Evolutionary conservation across 2,888 invertebrate species (phyloP).

Genomic region (Miltochrista miniata): DNA sequence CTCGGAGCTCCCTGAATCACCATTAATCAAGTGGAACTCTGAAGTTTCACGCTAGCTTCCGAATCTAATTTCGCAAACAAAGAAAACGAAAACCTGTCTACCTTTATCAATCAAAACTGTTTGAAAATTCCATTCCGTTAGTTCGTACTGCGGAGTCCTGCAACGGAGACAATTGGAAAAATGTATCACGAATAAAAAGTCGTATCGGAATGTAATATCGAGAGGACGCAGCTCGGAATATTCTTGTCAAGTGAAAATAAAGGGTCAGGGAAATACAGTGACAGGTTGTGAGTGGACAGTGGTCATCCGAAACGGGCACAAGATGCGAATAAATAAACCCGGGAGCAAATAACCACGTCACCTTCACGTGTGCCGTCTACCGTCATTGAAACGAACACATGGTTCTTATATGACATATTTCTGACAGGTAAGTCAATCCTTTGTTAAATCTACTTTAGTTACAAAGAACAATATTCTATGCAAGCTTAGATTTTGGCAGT

Average conservation of each 20-base stretch:
- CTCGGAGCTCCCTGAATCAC: constrained; percentile 61
- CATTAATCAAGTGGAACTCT: constrained; percentile 80
- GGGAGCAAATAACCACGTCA: constrained; percentile 69
- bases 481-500: constrained; percentile 8
- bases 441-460: constrained; percentile 51
- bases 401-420: constrained; percentile 63
- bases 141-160: constrained; percentile 70
- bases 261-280: constrained; percentile 78
- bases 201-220: constrained; percentile 81
- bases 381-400: constrained; percentile 63
- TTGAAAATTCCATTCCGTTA: constrained; percentile 81
- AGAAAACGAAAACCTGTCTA: constrained; percentile 81
- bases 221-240: constrained; percentile 72
- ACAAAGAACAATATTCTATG: constrained; percentile 11
- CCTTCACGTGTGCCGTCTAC: constrained; percentile 59
- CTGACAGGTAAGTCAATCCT: constrained; percentile 58
- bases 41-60: constrained; percentile 75
- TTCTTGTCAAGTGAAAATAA: constrained; percentile 82
- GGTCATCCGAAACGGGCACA: constrained; percentile 72
- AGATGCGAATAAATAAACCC: constrained; percentile 79
- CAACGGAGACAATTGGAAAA: constrained; percentile 79
- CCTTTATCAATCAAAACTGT: constrained; percentile 83
- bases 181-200: constrained; percentile 82
- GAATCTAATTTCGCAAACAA: constrained; percentile 81
- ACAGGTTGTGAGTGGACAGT: constrained; percentile 79